Evolutionary conservation across 2,113 vertebrate genomes (phyloP), one percentile per base, ranked within the genome.

Genomic region (Gallinago paraguaiae): DNA sequence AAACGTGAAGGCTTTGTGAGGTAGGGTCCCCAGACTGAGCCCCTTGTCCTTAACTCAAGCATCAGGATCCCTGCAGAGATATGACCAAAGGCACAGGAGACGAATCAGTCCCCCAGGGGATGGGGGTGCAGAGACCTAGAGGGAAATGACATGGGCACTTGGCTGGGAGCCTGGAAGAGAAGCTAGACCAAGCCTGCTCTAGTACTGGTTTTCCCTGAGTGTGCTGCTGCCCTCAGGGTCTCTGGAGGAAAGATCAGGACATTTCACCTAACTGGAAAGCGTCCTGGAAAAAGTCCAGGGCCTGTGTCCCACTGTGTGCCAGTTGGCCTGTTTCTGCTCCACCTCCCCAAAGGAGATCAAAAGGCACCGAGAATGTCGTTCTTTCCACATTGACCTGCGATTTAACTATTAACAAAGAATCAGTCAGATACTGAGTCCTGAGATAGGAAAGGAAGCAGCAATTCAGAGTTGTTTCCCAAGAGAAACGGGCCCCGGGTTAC

Each of bases 51-150:
- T 59, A 28, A 51, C 28, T 80, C 67, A 57, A 67, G 17, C 2
- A 2, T 53, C n/a, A 63, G 4, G 18, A 56, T 50, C 13, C 28
- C 37, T 80, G 68, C 37, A 83, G 54, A 72, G 25, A 25, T 0
- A 1, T 63, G 72, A 11, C 8, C 14, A 37, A 60, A 81, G 11
- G 8, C 39, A 61, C 27, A 51, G 33, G 31, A 84, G 37, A 84
- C 11, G 28, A 68, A 10, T 35, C 37, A 59, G 24, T 2, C 13
- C 20, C 10, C 8, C 25, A 15, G 22, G 60, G 39, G 3, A 46
- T 17, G 35, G 4, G 0, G 10, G 0, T 41, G 13, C 2, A 3
- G 41, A 76, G 23, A 43, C 51, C 9, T 11, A 17, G 45, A 56
- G 13, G 9, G 56, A 76, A 72, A 50, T 19, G 50, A 3, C 33